These are phyloP conservation scores for Theretra japonica DNA, from an alignment of 2,888 invertebrate species.

Conservation along the genomic window DNA sequence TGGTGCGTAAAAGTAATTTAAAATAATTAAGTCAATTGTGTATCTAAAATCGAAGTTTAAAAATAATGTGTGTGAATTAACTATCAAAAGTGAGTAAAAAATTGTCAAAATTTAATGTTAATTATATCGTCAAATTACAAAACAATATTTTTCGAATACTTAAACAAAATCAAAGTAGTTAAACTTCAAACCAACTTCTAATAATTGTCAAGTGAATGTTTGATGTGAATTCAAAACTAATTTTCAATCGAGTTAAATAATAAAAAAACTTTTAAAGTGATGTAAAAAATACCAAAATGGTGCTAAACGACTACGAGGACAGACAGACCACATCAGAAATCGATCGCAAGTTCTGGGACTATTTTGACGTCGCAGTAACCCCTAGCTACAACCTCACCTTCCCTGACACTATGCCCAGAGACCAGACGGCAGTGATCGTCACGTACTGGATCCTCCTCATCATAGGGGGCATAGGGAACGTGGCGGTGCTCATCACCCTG, in stretches of 20 bases:
- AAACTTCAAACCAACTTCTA: not conserved
- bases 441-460: conserved; percentile 87
- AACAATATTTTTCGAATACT: too few species aligned
- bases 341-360: conserved; percentile 70
- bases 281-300: conserved; percentile 42
- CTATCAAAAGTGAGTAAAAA: not conserved
- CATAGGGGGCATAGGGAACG: conserved; percentile 89
- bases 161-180: not conserved
- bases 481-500: conserved; percentile 88
- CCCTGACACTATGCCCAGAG: conserved; percentile 49
- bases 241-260: conserved; percentile 32
- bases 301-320: conserved; percentile 44
- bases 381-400: conserved; percentile 39
- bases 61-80: not conserved
- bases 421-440: conserved; percentile 77
- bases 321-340: conserved; percentile 49
- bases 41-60: not conserved
- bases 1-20: not conserved
- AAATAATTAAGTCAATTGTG: not conserved
- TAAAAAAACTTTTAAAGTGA: not conserved
- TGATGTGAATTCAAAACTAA: not conserved
- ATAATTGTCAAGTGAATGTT: not conserved
- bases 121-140: not conserved
- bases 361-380: conserved; percentile 57
- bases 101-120: not conserved